These are phyloP conservation scores for Mormyrus hasselquistii DNA, from an alignment of 2,797 vertebrate genomes.

Conservation along the genomic window DNA sequence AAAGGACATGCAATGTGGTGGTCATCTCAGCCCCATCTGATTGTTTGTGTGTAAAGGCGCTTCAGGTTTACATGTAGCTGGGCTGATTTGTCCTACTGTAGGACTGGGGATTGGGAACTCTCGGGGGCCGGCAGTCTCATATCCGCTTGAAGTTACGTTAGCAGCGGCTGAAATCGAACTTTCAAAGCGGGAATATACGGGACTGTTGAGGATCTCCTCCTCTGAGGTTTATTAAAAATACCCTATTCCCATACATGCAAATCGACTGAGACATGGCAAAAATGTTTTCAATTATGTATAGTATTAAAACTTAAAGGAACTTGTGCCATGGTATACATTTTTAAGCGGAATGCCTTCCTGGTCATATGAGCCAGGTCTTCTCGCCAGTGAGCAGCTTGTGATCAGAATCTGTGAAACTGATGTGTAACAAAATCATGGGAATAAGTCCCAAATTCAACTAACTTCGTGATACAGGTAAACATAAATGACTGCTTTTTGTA, in stretches of 20 bases:
- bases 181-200: neutral
- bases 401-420: neutral
- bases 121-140: neutral
- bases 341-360: neutral
- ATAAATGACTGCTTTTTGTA: neutral
- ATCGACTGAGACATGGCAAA: neutral
- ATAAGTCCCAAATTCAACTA: neutral
- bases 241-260: neutral
- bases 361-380: neutral
- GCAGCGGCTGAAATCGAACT: neutral
- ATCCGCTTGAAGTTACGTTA: neutral
- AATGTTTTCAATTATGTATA: neutral
- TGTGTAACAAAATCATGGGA: neutral
- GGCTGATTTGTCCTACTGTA: neutral
- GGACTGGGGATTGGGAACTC: neutral
- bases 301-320: neutral
- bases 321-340: neutral
- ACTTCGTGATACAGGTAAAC: neutral
- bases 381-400: neutral
- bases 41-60: neutral
- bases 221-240: neutral
- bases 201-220: neutral
- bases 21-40: neutral
- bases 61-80: neutral
- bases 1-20: neutral